A percentile compares a stretch with the other conserved stretches of the same genome.
phyloP scores from a whole-genome alignment of 2,888 invertebrate genomes.

The Nephrotoma appendiculata region DNA sequence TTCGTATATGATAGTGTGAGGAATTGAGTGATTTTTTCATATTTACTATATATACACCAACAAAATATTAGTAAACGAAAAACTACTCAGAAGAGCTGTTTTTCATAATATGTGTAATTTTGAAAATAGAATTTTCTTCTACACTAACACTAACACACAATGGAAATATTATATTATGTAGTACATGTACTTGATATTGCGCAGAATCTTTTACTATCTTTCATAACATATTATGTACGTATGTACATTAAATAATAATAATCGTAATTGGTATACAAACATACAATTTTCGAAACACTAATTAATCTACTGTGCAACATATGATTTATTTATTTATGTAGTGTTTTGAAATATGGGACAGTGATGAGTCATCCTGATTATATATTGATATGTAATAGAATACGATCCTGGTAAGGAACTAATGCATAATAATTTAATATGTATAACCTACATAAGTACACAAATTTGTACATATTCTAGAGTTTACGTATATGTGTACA shows the following conservation, averaged over 20 bases:
- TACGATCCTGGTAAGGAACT: background rate
- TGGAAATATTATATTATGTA: background rate
- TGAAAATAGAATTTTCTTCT: background rate
- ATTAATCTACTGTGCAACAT: background rate
- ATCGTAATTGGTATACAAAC: background rate
- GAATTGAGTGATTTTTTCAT: background rate
- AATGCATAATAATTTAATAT: background rate
- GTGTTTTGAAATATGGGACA: background rate
- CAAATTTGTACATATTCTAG: background rate
- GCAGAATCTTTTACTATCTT: background rate
- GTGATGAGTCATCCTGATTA: background rate
- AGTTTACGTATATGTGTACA: background rate
- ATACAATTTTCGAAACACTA: background rate
- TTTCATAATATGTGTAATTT: background rate
- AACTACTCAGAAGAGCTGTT: background rate
- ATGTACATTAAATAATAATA: background rate
- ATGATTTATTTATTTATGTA: background rate
- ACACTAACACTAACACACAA: background rate
- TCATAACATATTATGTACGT: background rate
- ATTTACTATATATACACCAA: background rate
- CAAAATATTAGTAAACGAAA: background rate
- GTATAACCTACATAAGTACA: background rate
- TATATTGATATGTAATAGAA: background rate
- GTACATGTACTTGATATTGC: background rate
- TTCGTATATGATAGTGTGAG: background rate